Evolutionary conservation across 1,140 invertebrate species (phyloP), one percentile per base, ranked within the genome.

Genomic region (Gonatopus flavifemur): DNA sequence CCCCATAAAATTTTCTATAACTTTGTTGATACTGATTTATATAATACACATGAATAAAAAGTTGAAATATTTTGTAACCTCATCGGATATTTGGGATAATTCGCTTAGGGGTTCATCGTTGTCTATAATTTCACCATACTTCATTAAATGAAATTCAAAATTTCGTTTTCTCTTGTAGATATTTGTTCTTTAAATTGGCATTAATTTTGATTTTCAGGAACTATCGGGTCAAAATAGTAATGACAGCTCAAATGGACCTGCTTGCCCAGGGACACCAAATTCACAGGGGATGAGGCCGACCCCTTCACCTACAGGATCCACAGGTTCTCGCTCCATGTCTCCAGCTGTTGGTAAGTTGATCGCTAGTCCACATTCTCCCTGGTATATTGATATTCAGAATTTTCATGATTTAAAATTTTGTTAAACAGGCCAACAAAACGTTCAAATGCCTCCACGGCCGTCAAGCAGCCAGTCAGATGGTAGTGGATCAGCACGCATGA

Each of bases 291-390:
- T 93, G 84, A 88, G 93, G 78, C 92, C 92, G 52, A 92, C 90
- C 67, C 92, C 93, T 64, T 95, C 93, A 67, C 93, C 93, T 61
- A 94, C 91, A 68, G 91, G 93, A 69, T 94, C 91, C 64, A 88
- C 88, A 66, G 91, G 93, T 73, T 95, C 93, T 64, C 86, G 93
- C 78, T 96, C 93, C 74, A 94, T 95, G 89, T 96, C 93, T 76
- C 93, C 93, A 69, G 93, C 93, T 80, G 91, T 95, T 72, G 91
- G 92, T 94, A 74, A 85, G 89, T 84, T 15, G 45, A 60, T 53
- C 63, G 22, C 8, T 25, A 3, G 7, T 15, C 9, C 5, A 42
- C 6, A 15, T 24, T 16, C 42, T 43, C 9, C 15, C 9, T 10
- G 20, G 32, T 39, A 3, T 18, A 24, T 56, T 32, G 18, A 9